Conservation (phyloP, 2,888 invertebrate species). For the Saturnia pavonia region DNA sequence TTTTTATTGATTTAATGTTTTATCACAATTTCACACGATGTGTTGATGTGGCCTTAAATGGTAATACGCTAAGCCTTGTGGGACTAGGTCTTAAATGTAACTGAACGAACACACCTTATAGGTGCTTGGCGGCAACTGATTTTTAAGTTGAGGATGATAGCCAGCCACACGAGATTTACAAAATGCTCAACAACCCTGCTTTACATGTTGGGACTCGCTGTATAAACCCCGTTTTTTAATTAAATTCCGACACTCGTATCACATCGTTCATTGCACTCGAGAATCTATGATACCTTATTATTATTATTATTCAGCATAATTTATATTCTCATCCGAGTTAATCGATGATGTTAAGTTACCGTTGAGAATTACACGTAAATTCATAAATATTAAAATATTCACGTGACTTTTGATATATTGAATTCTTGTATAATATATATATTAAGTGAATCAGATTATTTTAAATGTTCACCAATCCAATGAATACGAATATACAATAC, state of each 20-base stretch:
- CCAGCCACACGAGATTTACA: neutral
- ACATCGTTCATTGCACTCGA: conserved; percentile 8
- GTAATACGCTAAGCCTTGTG: too few relatives aligned
- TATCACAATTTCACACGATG: too few relatives aligned
- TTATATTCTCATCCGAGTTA: conserved; percentile 1
- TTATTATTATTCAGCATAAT: conserved; percentile 1
- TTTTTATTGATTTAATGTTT: too few relatives aligned
- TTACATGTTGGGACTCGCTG: too few relatives aligned
- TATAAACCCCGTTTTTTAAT: neutral
- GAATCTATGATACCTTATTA: neutral
- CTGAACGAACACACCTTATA: too few relatives aligned
- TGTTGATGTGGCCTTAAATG: too few relatives aligned
- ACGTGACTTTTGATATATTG: neutral
- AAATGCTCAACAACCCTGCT: neutral
- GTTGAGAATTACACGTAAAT: neutral
- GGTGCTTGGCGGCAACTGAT: neutral
- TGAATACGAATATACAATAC: neutral
- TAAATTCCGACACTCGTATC: too few relatives aligned
- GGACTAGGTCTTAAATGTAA: neutral
- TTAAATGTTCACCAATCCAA: neutral
- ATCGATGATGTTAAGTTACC: neutral
- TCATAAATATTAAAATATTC: conserved; percentile 5
- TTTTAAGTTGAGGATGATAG: neutral
- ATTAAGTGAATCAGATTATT: neutral
- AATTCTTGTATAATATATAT: neutral